Evolutionary conservation across 2,113 vertebrate species (phyloP), one percentile per base, ranked within the genome.

Genomic region (Ceuthmochares aereus): DNA sequence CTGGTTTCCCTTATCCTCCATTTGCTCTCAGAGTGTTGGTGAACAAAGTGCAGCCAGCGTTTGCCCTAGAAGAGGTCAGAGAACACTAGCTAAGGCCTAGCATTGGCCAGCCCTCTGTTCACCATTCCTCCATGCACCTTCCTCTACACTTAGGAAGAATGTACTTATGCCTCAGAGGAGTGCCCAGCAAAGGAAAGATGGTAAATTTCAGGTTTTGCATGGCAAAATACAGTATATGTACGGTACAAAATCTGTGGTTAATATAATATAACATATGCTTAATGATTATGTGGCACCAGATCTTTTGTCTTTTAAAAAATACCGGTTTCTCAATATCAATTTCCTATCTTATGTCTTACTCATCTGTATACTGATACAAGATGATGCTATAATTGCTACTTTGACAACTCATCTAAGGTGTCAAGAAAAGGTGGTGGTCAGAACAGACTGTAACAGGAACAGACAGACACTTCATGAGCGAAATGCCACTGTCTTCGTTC

Each of bases 311-410:
- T 78, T 70, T 22, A 30, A 84, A 83, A 83, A 56, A 23, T 9
- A 51, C 5, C 9, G 21, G 12, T 67, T 75, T 75, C 43, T 88
- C 42, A 62, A 34, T 59, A 77, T 7, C 2, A 1, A 21, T 45
- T 67, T 93, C 29, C 32, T 37, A 10, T 4, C 32, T 74, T 74
- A 62, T 3, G 3, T 16, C 15, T 92, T 55, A 63, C 18, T 62
- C 30, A 75, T 25, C 21, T 10, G 77, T 45, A 54, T 4, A 43
- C 27, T n/a, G 21, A 68, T 40, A n/a, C 2, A 63, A 32, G 15
- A 49, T 19, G 11, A 45, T 2, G 7, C 16, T 25, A 11, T 29
- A 56, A 64, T 49, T 0, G 0, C 30, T 72, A 60, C 3, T 72
- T 49, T 27, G 30, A 66, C 8, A 1, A 40, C 32, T 72, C 30